phyloP scores from a whole-genome alignment of 2,113 vertebrate genomes.

The Rhombomys opimus region DNA sequence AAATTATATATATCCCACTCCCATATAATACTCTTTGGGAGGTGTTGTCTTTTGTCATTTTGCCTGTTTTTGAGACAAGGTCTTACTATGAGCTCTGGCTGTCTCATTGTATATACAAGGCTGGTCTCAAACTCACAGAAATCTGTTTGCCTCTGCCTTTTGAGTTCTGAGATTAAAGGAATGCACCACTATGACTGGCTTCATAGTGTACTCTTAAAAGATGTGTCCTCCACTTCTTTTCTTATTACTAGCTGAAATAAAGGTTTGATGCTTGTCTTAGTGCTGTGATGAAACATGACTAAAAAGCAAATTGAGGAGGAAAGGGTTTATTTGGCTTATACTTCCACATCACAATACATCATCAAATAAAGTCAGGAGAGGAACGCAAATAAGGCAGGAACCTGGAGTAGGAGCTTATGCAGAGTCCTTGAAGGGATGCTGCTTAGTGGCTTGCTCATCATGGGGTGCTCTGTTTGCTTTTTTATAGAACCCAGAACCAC shows the following conservation, averaged over 20 bases:
- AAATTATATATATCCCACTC: not conserved
- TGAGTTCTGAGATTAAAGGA: not conserved
- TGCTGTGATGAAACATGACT: not conserved
- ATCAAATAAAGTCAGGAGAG: not conserved
- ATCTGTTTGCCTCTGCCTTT: not conserved
- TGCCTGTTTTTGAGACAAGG: not conserved
- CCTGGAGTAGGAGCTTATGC: not conserved
- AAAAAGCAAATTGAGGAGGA: not conserved
- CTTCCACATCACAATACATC: not conserved
- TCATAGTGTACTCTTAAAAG: not conserved
- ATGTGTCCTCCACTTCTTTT: not conserved
- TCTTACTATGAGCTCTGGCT: not conserved
- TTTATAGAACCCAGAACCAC: not conserved
- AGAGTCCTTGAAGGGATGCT: not conserved
- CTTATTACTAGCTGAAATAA: not conserved
- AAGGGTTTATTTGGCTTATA: not conserved
- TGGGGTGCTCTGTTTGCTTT: not conserved
- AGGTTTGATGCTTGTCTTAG: not conserved
- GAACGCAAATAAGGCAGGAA: not conserved
- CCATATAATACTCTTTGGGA: not conserved
- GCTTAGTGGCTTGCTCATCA: not conserved
- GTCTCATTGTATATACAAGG: not conserved
- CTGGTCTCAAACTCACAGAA: not conserved
- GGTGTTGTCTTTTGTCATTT: not conserved
- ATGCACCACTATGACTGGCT: not conserved